These are phyloP conservation scores for Drosophila aff. DNA, from an alignment of 1,140 invertebrate genomes.

Conservation along the genomic window DNA sequence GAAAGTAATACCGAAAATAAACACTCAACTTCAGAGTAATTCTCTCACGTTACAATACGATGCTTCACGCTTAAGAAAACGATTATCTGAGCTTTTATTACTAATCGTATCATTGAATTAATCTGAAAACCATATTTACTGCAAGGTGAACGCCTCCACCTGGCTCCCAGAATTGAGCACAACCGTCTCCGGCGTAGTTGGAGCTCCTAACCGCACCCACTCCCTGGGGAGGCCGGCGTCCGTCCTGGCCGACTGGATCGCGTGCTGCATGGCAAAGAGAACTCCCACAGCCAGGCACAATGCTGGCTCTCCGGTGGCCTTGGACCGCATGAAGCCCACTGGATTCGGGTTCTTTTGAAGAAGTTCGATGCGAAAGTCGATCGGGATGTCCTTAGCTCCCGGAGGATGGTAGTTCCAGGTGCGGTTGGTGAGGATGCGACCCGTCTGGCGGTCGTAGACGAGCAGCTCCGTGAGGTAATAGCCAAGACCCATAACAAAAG, in stretches of 20 bases:
- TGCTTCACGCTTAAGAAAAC: not conserved
- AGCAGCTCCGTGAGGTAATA: constrained; percentile 91
- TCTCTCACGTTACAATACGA: not conserved
- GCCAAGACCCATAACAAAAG: constrained; percentile 93
- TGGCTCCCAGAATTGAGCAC: constrained; percentile 70
- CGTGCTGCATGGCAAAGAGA: constrained; percentile 90
- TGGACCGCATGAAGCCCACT: constrained; percentile 90
- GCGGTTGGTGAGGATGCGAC: constrained; percentile 89
- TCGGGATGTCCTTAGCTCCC: constrained; percentile 92
- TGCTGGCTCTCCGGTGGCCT: constrained; percentile 93
- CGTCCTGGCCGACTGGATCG: constrained; percentile 87
- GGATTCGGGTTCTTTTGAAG: constrained; percentile 90
- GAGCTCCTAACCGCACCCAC: constrained; percentile 85
- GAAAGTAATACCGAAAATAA: not conserved
- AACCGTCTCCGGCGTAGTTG: constrained; percentile 85
- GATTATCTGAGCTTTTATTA: not conserved
- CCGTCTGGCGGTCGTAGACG: constrained; percentile 88
- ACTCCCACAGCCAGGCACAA: constrained; percentile 88
- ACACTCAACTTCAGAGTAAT: too few species aligned
- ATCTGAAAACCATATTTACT: constrained; percentile 15
- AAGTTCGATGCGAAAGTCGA: constrained; percentile 92
- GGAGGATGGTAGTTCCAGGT: constrained; percentile 94
- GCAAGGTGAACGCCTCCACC: constrained; percentile 36
- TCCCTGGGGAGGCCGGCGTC: constrained; percentile 86
- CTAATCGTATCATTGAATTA: not conserved